Conservation (phyloP, 1,140 invertebrate species). For the Scaptomyza pallida region DNA sequence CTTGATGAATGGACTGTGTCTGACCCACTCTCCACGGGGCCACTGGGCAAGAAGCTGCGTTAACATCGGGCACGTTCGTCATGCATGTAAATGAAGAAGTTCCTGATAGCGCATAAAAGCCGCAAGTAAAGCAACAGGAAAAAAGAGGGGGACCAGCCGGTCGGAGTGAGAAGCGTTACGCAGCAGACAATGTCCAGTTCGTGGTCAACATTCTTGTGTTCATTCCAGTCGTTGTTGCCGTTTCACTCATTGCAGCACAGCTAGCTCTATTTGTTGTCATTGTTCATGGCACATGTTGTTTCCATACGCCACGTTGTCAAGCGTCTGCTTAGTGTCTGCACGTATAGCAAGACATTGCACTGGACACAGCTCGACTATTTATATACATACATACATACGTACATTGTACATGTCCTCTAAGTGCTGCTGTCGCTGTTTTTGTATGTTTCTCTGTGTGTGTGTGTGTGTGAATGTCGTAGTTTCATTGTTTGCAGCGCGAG, state of each 20-base stretch:
- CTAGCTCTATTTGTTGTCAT: slow-evolving; percentile 2
- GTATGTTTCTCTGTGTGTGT: not conserved
- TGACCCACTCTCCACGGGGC: slow-evolving; percentile 16
- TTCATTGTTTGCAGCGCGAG: no score
- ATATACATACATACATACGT: not conserved
- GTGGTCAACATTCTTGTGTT: slow-evolving; percentile 14
- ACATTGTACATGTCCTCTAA: not conserved
- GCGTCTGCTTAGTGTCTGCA: slow-evolving; percentile 69
- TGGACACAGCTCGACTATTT: slow-evolving; percentile 1
- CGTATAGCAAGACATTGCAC: not conserved
- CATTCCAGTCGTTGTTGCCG: not conserved
- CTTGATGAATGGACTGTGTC: slow-evolving; percentile 65
- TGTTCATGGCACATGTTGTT: slow-evolving; percentile 50
- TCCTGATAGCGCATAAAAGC: slow-evolving; percentile 27
- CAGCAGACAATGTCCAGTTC: slow-evolving; percentile 16
- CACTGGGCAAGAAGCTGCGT: slow-evolving; percentile 7
- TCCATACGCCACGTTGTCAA: slow-evolving; percentile 61
- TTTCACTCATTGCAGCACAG: not conserved
- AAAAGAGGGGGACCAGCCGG: not conserved
- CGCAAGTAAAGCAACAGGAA: slow-evolving; percentile 17
- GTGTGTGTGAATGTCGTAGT: no score
- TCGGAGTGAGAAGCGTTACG: not conserved
- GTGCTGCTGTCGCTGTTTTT: not conserved
- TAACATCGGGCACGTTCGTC: slow-evolving; percentile 57
- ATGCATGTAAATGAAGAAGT: slow-evolving; percentile 79